These are phyloP conservation scores for Schizopygopsis malacanthus DNA, from an alignment of 2,797 vertebrate species.

Conservation along the genomic window DNA sequence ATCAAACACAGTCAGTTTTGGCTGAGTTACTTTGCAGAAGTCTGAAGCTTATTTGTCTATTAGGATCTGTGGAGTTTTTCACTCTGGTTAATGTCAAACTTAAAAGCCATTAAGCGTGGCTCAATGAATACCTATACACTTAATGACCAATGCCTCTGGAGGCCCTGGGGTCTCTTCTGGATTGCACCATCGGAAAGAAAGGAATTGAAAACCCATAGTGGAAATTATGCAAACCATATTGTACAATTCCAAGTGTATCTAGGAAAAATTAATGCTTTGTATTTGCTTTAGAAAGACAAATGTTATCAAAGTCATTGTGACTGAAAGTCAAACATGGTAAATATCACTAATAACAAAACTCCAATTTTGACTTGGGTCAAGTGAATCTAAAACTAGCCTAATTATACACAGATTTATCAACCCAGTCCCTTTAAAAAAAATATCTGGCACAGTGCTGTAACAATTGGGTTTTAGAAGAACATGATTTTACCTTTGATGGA, in stretches of 20 bases:
- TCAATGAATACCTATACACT: constrained; percentile 3
- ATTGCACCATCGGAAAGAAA: constrained; percentile 13
- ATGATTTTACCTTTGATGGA: constrained; percentile 85
- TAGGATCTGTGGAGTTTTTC: neutral
- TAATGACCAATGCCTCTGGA: neutral
- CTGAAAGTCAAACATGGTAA: neutral
- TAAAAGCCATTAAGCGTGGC: constrained; percentile 22
- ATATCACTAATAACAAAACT: neutral
- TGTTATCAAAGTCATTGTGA: neutral
- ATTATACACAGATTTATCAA: neutral
- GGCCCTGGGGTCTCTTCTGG: neutral
- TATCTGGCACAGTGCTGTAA: neutral
- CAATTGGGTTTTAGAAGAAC: neutral
- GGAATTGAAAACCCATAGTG: neutral
- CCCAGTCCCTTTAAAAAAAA: neutral
- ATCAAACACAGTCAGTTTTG: neutral
- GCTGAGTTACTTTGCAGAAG: neutral
- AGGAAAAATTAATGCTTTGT: neutral
- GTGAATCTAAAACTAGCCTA: neutral
- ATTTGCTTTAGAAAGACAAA: neutral
- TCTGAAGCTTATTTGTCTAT: neutral
- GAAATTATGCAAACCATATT: constrained; percentile 46
- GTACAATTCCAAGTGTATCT: neutral
- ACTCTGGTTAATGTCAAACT: constrained; percentile 32
- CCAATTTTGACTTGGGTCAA: neutral